phyloP scores from a whole-genome alignment of 1,140 invertebrate species.

The Latrodectus geometricus region DNA sequence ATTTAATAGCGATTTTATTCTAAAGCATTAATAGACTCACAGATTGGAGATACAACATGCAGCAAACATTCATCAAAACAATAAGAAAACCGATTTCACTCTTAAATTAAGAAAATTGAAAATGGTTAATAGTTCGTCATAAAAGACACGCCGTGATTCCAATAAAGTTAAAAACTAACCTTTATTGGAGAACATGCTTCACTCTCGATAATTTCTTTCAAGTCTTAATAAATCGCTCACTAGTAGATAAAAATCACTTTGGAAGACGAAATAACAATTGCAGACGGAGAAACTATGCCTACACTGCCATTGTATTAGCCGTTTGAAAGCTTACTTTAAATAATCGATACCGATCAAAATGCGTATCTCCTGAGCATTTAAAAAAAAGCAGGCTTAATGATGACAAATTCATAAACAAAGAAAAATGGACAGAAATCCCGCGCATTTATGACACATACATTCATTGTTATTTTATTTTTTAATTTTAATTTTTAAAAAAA shows the following conservation, averaged over 20 bases:
- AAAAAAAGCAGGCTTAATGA: constrained; percentile 61
- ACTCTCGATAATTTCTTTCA: constrained; percentile 20
- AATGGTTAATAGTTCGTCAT: background rate
- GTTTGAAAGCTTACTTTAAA: constrained; percentile 61
- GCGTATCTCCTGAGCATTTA: constrained; percentile 60
- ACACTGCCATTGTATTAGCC: constrained; percentile 56
- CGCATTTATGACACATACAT: background rate
- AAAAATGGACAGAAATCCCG: background rate
- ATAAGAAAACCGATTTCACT: too few relatives aligned
- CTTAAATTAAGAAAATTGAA: background rate
- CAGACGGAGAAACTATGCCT: constrained; percentile 25
- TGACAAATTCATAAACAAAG: constrained; percentile 58
- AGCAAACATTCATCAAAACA: too few relatives aligned
- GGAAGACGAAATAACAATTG: background rate
- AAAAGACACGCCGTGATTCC: background rate
- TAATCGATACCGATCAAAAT: constrained; percentile 62
- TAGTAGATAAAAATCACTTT: background rate
- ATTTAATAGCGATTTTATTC: too few relatives aligned
- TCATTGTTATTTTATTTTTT: constrained; percentile 8
- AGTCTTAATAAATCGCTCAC: constrained; percentile 20
- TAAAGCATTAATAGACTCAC: too few relatives aligned
- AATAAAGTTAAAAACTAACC: constrained; percentile 30
- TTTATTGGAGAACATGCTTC: constrained; percentile 56
- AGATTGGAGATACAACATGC: too few relatives aligned
- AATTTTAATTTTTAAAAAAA: background rate